These are phyloP conservation scores for Hydra vulgaris DNA, from an alignment of 30 jellyfish, hydroid and myxozoan genomes.

Conservation along the genomic window DNA sequence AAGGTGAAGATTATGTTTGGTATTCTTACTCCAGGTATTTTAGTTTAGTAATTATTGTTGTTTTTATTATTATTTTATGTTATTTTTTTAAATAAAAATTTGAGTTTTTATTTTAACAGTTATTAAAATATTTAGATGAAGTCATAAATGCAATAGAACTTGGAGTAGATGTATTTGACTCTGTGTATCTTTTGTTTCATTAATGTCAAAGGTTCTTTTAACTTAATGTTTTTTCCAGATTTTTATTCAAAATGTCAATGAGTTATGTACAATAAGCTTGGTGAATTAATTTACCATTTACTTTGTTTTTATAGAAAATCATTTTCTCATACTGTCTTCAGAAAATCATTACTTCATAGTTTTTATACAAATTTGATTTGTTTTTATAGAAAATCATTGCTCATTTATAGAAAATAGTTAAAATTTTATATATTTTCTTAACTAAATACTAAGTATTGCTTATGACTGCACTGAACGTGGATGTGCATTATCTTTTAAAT, in stretches of 20 bases:
- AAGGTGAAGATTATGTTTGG: conserved; percentile 60
- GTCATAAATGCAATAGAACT: conserved; percentile 39
- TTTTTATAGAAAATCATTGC: no score
- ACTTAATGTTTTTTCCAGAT: no score
- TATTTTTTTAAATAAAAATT: background rate
- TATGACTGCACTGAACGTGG: conserved; percentile 70
- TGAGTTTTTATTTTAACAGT: background rate
- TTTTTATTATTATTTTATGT: background rate
- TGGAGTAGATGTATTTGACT: conserved; percentile 71
- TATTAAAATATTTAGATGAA: conserved; percentile 29
- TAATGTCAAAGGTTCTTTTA: background rate
- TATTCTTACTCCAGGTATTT: conserved; percentile 54
- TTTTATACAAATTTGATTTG: no score
- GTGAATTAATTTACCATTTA: no score
- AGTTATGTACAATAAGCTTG: no score
- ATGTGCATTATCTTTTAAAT: conserved; percentile 49
- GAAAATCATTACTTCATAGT: no score
- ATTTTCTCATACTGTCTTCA: no score
- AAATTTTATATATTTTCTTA: no score
- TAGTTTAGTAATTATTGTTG: background rate
- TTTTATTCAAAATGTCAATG: no score
- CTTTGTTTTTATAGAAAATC: no score
- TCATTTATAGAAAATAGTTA: no score
- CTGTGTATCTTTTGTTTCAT: conserved; percentile 57
- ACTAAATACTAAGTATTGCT: conserved; percentile 36